Evolutionary conservation across 1,140 invertebrate genomes (phyloP).

Genomic region (Luehdorfia chinensis): DNA sequence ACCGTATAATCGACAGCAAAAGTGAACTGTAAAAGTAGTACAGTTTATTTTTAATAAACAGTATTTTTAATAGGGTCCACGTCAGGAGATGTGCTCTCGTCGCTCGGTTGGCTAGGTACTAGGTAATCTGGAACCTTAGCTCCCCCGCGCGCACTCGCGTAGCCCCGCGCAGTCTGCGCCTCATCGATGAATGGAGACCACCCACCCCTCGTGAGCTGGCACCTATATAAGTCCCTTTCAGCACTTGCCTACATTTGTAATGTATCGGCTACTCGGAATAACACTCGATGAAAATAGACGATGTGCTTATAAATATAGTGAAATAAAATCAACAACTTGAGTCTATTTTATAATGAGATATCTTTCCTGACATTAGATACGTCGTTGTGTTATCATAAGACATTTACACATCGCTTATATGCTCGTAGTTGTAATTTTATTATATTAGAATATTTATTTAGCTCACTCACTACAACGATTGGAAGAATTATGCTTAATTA

Average conservation of each 20-base stretch:
- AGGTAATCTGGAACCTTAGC: constrained; percentile 51
- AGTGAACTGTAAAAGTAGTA: no score
- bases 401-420: no score
- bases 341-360: no score
- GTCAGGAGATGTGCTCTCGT: constrained; percentile 24
- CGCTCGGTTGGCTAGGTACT: constrained; percentile 46
- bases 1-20: no score
- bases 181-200: constrained; percentile 63
- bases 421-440: no score
- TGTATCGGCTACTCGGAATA: constrained; percentile 57
- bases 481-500: no score
- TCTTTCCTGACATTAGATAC: no score
- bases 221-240: constrained; percentile 53
- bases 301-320: constrained; percentile 38
- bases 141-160: constrained; percentile 29
- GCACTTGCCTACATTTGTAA: constrained; percentile 53
- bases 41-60: no score
- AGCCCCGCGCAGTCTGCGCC: constrained; percentile 56
- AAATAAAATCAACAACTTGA: constrained; percentile 8
- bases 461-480: no score
- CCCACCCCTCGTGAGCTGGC: constrained; percentile 40
- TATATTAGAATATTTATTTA: no score
- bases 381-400: no score
- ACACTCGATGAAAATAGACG: constrained; percentile 65
- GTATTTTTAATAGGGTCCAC: no score